phyloP scores from a whole-genome alignment of 2,888 invertebrate species.

The Dynastes maya region DNA sequence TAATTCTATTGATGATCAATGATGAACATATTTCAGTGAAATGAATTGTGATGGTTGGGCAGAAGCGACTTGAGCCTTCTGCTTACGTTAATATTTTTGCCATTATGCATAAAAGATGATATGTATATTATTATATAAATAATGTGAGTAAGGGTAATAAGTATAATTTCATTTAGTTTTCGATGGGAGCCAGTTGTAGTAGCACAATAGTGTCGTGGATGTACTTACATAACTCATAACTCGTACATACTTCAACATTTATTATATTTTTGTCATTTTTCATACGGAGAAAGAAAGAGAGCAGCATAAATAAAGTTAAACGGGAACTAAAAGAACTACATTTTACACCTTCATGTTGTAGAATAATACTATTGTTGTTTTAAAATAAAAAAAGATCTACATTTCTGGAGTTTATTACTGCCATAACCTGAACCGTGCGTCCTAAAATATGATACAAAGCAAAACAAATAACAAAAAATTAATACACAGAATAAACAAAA shows the following conservation, averaged over 20 bases:
- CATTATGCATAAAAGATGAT: slow-evolving; percentile 44
- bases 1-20: slow-evolving; percentile 21
- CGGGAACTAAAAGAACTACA: slow-evolving; percentile 30
- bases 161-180: slow-evolving; percentile 20
- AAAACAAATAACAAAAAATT: too few species aligned
- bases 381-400: slow-evolving; percentile 48
- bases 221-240: slow-evolving; percentile 45
- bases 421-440: too few species aligned
- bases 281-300: slow-evolving; percentile 9
- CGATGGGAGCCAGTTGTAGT: slow-evolving; percentile 42
- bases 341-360: slow-evolving; percentile 53
- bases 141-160: slow-evolving; percentile 10
- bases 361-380: slow-evolving; percentile 51
- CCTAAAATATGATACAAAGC: too few species aligned
- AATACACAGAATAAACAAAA: too few species aligned
- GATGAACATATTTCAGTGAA: slow-evolving; percentile 34
- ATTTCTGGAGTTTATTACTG: slow-evolving; percentile 22
- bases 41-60: slow-evolving; percentile 52
- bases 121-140: slow-evolving; percentile 37
- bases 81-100: slow-evolving; percentile 53
- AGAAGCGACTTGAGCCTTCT: slow-evolving; percentile 44
- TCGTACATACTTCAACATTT: not conserved
- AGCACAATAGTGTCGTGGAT: slow-evolving; percentile 42
- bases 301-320: slow-evolving; percentile 16
- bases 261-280: slow-evolving; percentile 42